Percentiles rank a stretch among this genome's conserved stretches.
Evolutionary conservation across 1,140 invertebrate genomes (phyloP).

Genomic region (Bombus breviceps): DNA sequence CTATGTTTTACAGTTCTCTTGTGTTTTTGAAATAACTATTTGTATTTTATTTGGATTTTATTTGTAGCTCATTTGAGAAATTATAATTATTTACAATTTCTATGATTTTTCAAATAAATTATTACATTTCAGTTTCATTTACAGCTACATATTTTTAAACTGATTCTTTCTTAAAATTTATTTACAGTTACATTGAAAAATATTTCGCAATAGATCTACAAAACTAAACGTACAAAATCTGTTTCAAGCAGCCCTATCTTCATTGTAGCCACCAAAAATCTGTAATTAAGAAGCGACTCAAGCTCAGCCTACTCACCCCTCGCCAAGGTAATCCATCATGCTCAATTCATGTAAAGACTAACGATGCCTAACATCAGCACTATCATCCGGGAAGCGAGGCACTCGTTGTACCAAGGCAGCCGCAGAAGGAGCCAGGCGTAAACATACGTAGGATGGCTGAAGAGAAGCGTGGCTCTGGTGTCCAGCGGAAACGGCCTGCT

Average conservation of each 20-base stretch:
- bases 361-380: background rate
- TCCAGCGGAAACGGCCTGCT: conserved; percentile 39
- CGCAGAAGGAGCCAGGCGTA: conserved; percentile 22
- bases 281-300: background rate
- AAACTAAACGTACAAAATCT: background rate
- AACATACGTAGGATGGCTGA: conserved; percentile 6
- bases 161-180: too few species aligned
- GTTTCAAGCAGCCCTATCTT: too few species aligned
- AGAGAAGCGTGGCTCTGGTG: conserved; percentile 28
- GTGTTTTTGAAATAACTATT: background rate
- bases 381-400: background rate
- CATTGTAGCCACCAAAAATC: too few species aligned
- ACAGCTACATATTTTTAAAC: too few species aligned
- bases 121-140: too few species aligned
- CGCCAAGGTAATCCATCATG: background rate
- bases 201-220: too few species aligned
- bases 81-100: too few species aligned
- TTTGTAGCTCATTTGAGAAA: background rate
- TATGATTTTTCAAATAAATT: too few species aligned
- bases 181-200: too few species aligned
- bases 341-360: background rate
- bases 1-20: background rate
- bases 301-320: background rate
- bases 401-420: conserved; percentile 15
- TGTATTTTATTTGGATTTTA: background rate